Conservation (phyloP, 2,797 vertebrate genomes). For the Danio tinwini region DNA sequence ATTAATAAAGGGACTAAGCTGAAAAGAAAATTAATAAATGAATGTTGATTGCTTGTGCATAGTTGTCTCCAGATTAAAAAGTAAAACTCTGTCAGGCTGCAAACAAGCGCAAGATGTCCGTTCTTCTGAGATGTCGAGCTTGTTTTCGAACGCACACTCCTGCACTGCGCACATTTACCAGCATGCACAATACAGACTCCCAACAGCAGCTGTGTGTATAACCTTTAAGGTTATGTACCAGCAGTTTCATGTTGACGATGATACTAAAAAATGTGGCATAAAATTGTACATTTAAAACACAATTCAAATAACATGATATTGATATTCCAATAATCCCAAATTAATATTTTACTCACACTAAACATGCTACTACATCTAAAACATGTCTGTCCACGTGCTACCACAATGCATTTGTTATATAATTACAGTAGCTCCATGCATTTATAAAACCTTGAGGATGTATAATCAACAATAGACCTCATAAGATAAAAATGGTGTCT, state of each 20-base stretch:
- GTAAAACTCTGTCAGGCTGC: neutral
- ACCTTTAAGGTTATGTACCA: neutral
- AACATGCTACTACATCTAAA: neutral
- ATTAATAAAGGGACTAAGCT: no score
- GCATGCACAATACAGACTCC: neutral
- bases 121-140: neutral
- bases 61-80: neutral
- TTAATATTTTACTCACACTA: neutral
- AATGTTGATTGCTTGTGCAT: neutral
- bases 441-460: neutral
- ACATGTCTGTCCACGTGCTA: neutral
- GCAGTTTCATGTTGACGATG: neutral
- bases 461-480: neutral
- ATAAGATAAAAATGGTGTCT: slow-evolving; percentile 33
- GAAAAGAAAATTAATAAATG: no score
- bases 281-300: neutral
- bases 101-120: slow-evolving; percentile 4
- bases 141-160: neutral
- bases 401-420: neutral
- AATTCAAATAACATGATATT: neutral
- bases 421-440: neutral
- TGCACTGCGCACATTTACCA: neutral
- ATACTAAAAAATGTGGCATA: neutral
- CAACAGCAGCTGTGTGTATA: neutral
- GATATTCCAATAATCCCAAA: neutral